phyloP scores from a whole-genome alignment of 1,140 invertebrate genomes.

The Melitaea cinxia region DNA sequence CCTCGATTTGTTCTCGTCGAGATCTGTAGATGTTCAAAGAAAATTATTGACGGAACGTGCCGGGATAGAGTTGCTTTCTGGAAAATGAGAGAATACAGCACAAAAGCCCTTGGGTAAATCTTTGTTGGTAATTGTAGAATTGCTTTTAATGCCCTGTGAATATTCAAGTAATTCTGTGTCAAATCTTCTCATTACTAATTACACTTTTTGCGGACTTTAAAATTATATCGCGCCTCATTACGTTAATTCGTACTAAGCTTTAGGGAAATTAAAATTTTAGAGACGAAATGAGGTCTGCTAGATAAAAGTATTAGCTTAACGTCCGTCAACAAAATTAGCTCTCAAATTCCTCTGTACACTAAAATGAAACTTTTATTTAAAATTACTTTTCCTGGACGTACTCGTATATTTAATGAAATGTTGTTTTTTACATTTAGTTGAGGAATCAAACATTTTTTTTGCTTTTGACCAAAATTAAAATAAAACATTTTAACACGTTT shows the following conservation, averaged over 20 bases:
- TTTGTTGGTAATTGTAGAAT: constrained; percentile 49
- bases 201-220: constrained; percentile 55
- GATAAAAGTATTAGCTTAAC: constrained; percentile 68
- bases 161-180: constrained; percentile 50
- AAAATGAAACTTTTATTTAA: constrained; percentile 9
- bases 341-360: constrained; percentile 25
- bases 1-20: constrained; percentile 73
- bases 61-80: constrained; percentile 53
- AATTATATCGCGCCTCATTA: constrained; percentile 65
- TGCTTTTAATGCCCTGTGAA: constrained; percentile 50
- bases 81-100: constrained; percentile 46
- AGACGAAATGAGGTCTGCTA: constrained; percentile 60
- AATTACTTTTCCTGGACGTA: constrained; percentile 11
- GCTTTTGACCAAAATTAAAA: too few species aligned
- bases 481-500: too few species aligned
- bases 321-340: constrained; percentile 39
- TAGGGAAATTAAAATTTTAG: constrained; percentile 68
- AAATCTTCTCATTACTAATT: constrained; percentile 48
- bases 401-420: neutral
- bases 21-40: constrained; percentile 75
- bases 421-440: neutral
- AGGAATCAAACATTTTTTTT: neutral
- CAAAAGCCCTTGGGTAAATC: constrained; percentile 42
- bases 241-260: constrained; percentile 61
- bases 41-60: constrained; percentile 80